Percentiles rank a stretch among this genome's conserved stretches.
Conservation (phyloP, 2,888 invertebrate species). For the Mythimna albipuncta region DNA sequence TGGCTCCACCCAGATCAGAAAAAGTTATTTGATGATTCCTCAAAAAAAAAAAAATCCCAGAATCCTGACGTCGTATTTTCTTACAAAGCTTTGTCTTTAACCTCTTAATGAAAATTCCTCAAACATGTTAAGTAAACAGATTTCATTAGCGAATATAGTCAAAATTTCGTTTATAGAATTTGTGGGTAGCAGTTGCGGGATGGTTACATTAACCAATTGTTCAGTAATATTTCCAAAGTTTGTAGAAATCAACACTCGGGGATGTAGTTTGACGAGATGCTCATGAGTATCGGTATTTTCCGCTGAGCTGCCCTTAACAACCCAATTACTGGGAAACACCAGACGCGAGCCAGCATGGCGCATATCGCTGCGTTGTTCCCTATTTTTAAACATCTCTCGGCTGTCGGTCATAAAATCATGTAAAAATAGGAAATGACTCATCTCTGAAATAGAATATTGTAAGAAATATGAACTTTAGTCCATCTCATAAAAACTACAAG, state of each 20-base stretch:
- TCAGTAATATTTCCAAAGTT: not conserved
- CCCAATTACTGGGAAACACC: slow-evolving; percentile 9
- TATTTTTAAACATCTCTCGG: slow-evolving; percentile 30
- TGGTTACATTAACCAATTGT: not conserved
- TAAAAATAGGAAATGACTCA: slow-evolving; percentile 30
- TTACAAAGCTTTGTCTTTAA: not conserved
- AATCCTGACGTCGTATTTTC: not conserved
- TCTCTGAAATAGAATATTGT: slow-evolving; percentile 15
- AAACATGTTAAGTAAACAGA: slow-evolving; percentile 14
- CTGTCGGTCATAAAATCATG: slow-evolving; percentile 36
- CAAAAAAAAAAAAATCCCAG: too few species aligned
- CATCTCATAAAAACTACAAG: slow-evolving; percentile 33
- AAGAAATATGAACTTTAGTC: slow-evolving; percentile 10
- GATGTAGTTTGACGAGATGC: not conserved
- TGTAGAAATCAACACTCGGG: not conserved
- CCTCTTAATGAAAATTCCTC: slow-evolving; percentile 10
- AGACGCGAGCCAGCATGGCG: not conserved
- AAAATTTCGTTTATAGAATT: slow-evolving; percentile 1
- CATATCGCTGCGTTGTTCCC: slow-evolving; percentile 19
- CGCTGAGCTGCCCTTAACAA: not conserved
- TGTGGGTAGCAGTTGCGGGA: not conserved
- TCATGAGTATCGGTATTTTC: not conserved
- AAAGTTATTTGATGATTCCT: too few species aligned
- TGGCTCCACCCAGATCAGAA: too few species aligned
- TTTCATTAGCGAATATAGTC: slow-evolving; percentile 16